Evolutionary conservation across 2,797 vertebrate genomes (phyloP).

Genomic region (Pelobates cultripes): DNA sequence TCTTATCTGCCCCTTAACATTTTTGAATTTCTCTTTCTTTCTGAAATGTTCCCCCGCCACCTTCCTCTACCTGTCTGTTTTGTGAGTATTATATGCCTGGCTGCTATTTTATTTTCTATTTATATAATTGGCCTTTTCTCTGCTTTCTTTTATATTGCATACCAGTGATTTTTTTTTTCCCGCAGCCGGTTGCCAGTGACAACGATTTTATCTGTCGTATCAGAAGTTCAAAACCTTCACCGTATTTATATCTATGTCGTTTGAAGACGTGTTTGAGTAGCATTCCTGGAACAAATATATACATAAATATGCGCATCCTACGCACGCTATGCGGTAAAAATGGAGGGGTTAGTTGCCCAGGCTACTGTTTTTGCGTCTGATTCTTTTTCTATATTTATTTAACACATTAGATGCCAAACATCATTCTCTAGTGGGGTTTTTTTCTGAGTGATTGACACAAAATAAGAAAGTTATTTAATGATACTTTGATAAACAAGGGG

Average conservation of each 20-base stretch:
- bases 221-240: neutral
- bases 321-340: neutral
- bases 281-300: slow-evolving; percentile 3
- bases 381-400: neutral
- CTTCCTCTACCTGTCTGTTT: neutral
- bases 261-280: neutral
- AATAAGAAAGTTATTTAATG: no score
- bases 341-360: neutral
- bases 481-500: no score
- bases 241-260: neutral
- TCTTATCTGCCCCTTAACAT: neutral
- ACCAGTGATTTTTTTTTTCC: neutral
- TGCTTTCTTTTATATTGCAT: neutral
- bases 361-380: slow-evolving; percentile 1
- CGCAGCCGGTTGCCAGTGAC: slow-evolving; percentile 5
- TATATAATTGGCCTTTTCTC: slow-evolving; percentile 3
- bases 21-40: neutral
- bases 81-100: neutral
- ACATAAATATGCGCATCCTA: neutral
- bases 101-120: neutral
- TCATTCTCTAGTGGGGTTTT: no score
- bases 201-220: slow-evolving; percentile 3
- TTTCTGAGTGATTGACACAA: no score
- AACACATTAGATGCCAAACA: neutral
- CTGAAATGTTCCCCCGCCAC: neutral